Conservation (phyloP, 2,888 invertebrate species). For the Cosmorhoe ocellata region DNA sequence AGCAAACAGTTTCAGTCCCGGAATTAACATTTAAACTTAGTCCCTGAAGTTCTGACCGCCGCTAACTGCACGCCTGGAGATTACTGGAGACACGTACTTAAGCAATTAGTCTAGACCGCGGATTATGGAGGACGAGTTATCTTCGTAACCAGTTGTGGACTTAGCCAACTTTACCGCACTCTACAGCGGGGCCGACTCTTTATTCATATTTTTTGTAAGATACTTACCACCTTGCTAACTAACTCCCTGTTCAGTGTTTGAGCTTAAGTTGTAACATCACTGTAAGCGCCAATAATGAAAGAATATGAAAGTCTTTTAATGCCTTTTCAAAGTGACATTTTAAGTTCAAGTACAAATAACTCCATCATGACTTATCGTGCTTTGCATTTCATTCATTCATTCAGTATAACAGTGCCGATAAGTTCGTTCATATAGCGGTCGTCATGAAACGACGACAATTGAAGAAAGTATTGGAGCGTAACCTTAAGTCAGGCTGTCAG, state of each 20-base stretch:
- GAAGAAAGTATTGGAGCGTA: not conserved
- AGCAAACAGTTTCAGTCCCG: not conserved
- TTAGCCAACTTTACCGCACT: not conserved
- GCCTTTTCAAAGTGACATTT: no score
- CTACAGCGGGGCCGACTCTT: no score
- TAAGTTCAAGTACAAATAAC: no score
- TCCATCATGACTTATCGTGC: no score
- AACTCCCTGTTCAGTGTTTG: no score
- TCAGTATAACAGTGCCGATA: no score
- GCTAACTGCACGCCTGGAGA: slow-evolving; percentile 7
- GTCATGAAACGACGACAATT: no score
- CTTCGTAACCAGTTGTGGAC: slow-evolving; percentile 9
- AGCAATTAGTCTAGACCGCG: slow-evolving; percentile 21
- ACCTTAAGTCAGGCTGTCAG: not conserved
- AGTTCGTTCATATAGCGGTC: no score
- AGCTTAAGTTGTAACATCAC: no score
- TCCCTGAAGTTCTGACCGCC: slow-evolving; percentile 6
- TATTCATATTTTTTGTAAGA: no score
- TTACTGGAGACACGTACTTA: slow-evolving; percentile 3
- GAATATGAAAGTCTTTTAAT: not conserved
- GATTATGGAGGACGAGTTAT: slow-evolving; percentile 20
- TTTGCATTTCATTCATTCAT: no score
- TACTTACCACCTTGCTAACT: no score
- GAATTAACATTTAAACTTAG: slow-evolving; percentile 14
- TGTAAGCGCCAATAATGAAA: not conserved